Evolutionary conservation across 2,113 vertebrate species (phyloP).

Genomic region (Hylia prasina): DNA sequence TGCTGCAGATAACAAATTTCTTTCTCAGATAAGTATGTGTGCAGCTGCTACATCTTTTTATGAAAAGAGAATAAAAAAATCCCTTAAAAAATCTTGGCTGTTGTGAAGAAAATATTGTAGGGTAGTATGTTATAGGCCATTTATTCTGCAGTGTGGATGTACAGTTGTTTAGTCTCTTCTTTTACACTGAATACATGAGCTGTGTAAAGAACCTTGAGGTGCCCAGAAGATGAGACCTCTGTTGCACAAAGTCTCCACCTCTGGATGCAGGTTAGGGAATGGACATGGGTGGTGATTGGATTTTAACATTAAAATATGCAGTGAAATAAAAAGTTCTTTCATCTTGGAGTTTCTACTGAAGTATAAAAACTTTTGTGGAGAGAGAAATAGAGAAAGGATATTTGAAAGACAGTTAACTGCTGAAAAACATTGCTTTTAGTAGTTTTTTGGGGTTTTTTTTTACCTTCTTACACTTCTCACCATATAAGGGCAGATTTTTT

Average conservation of each 20-base stretch:
- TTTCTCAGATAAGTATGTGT: background rate
- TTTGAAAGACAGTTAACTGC: background rate
- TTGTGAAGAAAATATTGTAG: background rate
- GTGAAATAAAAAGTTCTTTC: background rate
- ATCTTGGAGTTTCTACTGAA: background rate
- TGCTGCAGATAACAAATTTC: background rate
- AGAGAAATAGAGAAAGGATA: background rate
- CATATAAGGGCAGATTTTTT: background rate
- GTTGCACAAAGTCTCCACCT: background rate
- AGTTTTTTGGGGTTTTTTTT: background rate
- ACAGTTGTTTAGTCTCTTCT: background rate
- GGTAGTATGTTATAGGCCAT: fast-evolving
- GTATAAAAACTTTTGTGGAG: background rate
- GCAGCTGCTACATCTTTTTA: background rate
- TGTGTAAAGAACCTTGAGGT: background rate
- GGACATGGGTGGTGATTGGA: fast-evolving
- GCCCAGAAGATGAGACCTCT: background rate
- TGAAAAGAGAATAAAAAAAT: background rate
- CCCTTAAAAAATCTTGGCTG: background rate
- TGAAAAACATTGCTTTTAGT: background rate
- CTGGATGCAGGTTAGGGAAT: background rate
- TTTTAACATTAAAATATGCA: background rate
- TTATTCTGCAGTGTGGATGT: background rate
- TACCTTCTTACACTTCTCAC: background rate
- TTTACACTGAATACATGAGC: background rate